These are phyloP conservation scores for Watsonalla binaria DNA, from an alignment of 2,888 invertebrate genomes.

Conservation along the genomic window DNA sequence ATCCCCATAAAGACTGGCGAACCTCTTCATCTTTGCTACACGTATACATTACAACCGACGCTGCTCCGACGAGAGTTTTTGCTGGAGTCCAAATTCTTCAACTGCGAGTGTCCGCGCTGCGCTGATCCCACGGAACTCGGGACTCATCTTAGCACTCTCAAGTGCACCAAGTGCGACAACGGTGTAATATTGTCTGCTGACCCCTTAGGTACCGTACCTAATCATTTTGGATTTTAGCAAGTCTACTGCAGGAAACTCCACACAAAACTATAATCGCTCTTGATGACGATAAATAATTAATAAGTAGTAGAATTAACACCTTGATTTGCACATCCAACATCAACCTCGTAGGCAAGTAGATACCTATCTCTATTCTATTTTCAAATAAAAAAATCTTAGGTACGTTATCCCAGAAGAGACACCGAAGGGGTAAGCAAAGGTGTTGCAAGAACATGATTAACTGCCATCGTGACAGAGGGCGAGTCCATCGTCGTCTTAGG, in stretches of 20 bases:
- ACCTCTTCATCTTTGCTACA: conserved; percentile 86
- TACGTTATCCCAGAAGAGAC: no score
- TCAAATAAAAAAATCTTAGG: no score
- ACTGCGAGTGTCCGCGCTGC: conserved; percentile 86
- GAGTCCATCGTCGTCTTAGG: no score
- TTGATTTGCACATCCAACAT: no score
- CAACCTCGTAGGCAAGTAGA: no score
- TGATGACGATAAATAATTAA: background rate
- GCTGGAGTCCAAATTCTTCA: conserved; percentile 87
- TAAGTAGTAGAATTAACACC: no score
- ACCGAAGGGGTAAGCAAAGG: no score
- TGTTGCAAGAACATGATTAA: no score
- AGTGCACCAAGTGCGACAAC: conserved; percentile 87
- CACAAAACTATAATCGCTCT: background rate
- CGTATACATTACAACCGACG: conserved; percentile 86
- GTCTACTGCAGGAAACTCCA: no score
- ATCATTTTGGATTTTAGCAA: no score
- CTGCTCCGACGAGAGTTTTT: conserved; percentile 83
- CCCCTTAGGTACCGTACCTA: conserved; percentile 79
- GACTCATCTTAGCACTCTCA: conserved; percentile 87
- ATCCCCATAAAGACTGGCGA: conserved; percentile 81
- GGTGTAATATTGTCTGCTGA: conserved; percentile 82
- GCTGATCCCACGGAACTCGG: conserved; percentile 88
- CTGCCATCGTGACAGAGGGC: no score
- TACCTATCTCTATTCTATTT: no score